Conservation (phyloP, 2,888 invertebrate genomes). For the Orthosia incerta region DNA sequence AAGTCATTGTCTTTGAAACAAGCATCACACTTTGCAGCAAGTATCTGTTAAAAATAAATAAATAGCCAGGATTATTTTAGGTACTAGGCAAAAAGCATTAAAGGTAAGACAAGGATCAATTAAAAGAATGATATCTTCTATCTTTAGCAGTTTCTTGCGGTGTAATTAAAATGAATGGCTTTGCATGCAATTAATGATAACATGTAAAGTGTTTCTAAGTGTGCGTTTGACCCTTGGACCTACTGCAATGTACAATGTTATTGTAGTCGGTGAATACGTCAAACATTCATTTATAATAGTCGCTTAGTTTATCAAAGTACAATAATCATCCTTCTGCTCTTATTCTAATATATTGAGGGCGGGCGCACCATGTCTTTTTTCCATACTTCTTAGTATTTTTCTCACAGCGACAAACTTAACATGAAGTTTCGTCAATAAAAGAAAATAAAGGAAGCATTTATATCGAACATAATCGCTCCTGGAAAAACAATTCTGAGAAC, state of each 20-base stretch:
- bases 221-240: constrained; percentile 45
- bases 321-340: background rate
- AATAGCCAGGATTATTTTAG: constrained; percentile 8
- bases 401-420: background rate
- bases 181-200: constrained; percentile 42
- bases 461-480: background rate
- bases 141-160: constrained; percentile 11
- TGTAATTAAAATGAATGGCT: constrained; percentile 34
- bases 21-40: constrained; percentile 29
- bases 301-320: background rate
- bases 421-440: background rate
- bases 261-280: constrained; percentile 4
- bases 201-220: constrained; percentile 29
- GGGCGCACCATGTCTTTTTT: background rate
- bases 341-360: background rate
- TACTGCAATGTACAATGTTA: constrained; percentile 20
- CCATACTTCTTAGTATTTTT: background rate
- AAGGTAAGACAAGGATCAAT: constrained; percentile 12
- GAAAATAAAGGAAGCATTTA: background rate
- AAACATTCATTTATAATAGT: background rate
- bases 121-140: constrained; percentile 5
- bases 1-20: constrained; percentile 10
- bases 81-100: constrained; percentile 33
- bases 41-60: background rate
- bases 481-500: background rate